Percentiles rank a stretch among this genome's conserved stretches.
phyloP scores from a whole-genome alignment of 2,888 invertebrate genomes.

The Falcaria lacertinaria region DNA sequence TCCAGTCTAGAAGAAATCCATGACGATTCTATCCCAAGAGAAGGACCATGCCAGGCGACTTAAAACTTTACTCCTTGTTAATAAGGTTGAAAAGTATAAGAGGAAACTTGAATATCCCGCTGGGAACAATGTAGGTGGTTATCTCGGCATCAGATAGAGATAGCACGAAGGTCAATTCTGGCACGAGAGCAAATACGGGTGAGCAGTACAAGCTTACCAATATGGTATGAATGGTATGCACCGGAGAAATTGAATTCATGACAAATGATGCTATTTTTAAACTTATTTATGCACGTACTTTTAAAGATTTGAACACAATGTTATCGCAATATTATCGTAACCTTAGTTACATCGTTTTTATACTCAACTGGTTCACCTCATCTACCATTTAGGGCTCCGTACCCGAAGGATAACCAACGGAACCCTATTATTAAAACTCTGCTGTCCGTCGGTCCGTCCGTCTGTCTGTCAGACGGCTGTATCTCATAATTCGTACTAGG shows the following conservation, averaged over 20 bases:
- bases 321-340: too few relatives aligned
- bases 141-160: conserved; percentile 70
- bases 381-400: too few relatives aligned
- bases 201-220: conserved; percentile 39
- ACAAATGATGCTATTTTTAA: conserved; percentile 10
- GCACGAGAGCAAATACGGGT: conserved; percentile 57
- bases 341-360: too few relatives aligned
- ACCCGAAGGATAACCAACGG: too few relatives aligned
- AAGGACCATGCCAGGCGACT: conserved; percentile 17
- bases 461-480: too few relatives aligned
- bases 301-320: too few relatives aligned
- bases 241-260: conserved; percentile 16
- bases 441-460: too few relatives aligned
- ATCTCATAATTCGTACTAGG: too few relatives aligned
- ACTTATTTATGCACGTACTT: neutral
- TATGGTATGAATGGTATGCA: conserved; percentile 38
- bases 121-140: conserved; percentile 68
- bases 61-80: conserved; percentile 25
- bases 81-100: conserved; percentile 28
- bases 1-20: conserved; percentile 55
- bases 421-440: too few relatives aligned
- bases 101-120: conserved; percentile 50
- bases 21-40: conserved; percentile 58
- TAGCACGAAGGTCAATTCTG: conserved; percentile 66
- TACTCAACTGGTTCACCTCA: too few relatives aligned